Conservation (phyloP, 2,888 invertebrate species). For the Epirrhoe tristata region DNA sequence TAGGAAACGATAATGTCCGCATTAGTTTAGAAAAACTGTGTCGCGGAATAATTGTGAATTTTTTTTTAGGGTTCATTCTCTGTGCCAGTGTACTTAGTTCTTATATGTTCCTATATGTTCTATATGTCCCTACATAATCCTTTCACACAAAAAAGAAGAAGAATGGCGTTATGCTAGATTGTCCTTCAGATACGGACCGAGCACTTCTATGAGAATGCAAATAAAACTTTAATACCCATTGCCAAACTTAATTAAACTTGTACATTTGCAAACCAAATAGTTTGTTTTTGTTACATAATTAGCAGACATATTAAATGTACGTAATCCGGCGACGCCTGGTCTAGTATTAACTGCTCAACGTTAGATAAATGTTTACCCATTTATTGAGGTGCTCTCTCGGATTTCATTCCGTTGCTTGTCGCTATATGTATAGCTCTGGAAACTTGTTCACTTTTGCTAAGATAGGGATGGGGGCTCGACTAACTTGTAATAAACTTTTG, state of each 20-base stretch:
- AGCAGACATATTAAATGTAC: conserved; percentile 32
- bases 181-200: too few relatives aligned
- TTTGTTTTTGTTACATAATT: conserved; percentile 35
- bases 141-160: too few relatives aligned
- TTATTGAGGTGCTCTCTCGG: conserved; percentile 58
- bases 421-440: conserved; percentile 43
- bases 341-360: conserved; percentile 56
- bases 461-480: conserved; percentile 16
- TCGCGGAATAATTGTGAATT: too few relatives aligned
- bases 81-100: too few relatives aligned
- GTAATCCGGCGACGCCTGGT: conserved; percentile 52
- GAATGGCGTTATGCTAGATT: too few relatives aligned
- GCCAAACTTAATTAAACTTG: conserved; percentile 16
- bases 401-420: conserved; percentile 51
- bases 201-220: background rate
- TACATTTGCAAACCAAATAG: conserved; percentile 18
- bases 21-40: too few relatives aligned
- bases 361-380: conserved; percentile 63
- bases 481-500: conserved; percentile 3
- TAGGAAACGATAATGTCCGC: too few relatives aligned
- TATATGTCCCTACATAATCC: too few relatives aligned
- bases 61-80: too few relatives aligned
- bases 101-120: too few relatives aligned
- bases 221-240: background rate
- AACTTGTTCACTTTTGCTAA: conserved; percentile 51